Evolutionary conservation across 2,888 invertebrate species (phyloP).

Genomic region (Epirrita christyi): DNA sequence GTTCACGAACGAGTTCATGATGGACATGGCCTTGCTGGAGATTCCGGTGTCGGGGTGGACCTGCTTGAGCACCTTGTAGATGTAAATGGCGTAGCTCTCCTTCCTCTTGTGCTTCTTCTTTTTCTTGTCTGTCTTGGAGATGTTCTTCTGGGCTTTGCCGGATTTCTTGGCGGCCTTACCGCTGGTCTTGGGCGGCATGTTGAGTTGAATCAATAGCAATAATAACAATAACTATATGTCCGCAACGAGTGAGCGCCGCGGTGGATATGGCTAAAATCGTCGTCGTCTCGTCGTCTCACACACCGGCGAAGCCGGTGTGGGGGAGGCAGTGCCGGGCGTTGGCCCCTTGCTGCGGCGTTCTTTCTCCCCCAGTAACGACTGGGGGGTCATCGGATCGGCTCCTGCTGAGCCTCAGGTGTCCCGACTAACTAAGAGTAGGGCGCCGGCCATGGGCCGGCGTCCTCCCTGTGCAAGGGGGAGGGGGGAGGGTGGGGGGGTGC

Average conservation of each 20-base stretch:
- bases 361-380: too few species aligned
- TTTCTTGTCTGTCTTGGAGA: constrained; percentile 81
- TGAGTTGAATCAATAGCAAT: neutral
- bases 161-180: constrained; percentile 63
- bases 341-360: too few species aligned
- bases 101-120: constrained; percentile 84
- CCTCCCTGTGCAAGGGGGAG: too few species aligned
- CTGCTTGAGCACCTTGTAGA: constrained; percentile 88
- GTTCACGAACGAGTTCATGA: constrained; percentile 49
- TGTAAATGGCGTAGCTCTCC: constrained; percentile 80
- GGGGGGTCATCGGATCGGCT: too few species aligned
- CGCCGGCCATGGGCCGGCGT: too few species aligned
- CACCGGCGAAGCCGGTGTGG: too few species aligned
- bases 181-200: constrained; percentile 64
- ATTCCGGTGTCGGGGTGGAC: constrained; percentile 86
- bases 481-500: too few species aligned
- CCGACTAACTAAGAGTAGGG: too few species aligned
- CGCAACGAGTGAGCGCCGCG: neutral
- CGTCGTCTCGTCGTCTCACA: too few species aligned
- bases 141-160: constrained; percentile 74
- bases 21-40: constrained; percentile 86
- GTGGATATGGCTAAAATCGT: neutral
- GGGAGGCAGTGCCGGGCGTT: too few species aligned
- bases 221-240: too few species aligned
- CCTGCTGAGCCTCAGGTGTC: too few species aligned